Base-by-base conservation (phyloP, 2,797 vertebrate genomes). In the Moxostoma hubbsi region DNA sequence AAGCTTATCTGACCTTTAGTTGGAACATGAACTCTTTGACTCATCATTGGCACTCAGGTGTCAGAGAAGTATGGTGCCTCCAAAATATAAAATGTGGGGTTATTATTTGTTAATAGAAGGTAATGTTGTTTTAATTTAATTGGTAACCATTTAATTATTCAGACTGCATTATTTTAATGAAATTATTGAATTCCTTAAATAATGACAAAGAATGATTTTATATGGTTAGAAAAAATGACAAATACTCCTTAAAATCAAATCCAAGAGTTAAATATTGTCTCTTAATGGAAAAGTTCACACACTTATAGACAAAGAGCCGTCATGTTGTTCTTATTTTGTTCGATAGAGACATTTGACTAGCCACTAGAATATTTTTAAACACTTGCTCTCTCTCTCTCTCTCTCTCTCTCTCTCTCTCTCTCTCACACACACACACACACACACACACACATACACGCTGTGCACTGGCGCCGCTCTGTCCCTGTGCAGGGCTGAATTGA, bases 1-100 rank as follows among this genome's bases (percentile, higher is more conserved):
- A 86, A 69, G 57, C 84, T 86, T 73, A 82, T 83, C 85, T 87
- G 87, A 83, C 83, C 84, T 77, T 82, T 77, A 77, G 50, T 69
- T 70, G 73, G 77, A 58, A 46, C 66, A 67, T 92, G 90, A 93
- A 91, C 90, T 92, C 85, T 89, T 93, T 88, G 89, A 89, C 90
- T 85, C 89, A 84, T 90, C 83, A 86, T 79, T 86, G 86, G 82
- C 78, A 83, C 73, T 84, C 86, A 63, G 15, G 65, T 89, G 55
- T 63, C 46, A 58, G 10, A 55, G 47, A 57, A 50, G 13, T 15
- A 49, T 73, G n/a, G n/a, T 2, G 36, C 36, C 2, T 2, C 36
- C 36, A 36, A 36, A 36, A 36, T 36, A 0, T 36, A 36, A 36
- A 36, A 5, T 36, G 4, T 36, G 36, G 36, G 4, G 36, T 36